Conservation (phyloP, 2,888 invertebrate genomes). For the Neocrepidodera transversa region DNA sequence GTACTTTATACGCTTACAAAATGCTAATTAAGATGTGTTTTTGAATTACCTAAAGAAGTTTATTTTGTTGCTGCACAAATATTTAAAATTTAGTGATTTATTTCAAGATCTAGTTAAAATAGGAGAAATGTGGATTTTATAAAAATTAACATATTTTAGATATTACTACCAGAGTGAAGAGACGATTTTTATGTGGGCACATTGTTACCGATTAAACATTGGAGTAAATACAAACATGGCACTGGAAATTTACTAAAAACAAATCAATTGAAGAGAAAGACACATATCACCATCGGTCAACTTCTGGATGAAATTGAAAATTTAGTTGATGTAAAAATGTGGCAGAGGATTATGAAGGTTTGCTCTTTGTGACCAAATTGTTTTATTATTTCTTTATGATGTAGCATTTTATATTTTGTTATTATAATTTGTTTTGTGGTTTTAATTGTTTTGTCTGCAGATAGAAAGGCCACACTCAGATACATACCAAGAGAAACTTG, state of each 20-base stretch:
- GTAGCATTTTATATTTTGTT: no score
- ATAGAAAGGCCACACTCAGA: slow-evolving; percentile 13
- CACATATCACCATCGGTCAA: slow-evolving; percentile 14
- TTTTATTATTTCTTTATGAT: neutral
- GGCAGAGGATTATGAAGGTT: slow-evolving; percentile 1
- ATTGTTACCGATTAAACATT: slow-evolving; percentile 32
- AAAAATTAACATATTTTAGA: slow-evolving; percentile 29
- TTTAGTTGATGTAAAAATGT: slow-evolving; percentile 26
- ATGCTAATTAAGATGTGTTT: slow-evolving; percentile 26
- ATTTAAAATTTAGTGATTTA: no score
- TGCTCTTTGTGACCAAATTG: no score
- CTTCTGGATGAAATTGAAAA: slow-evolving; percentile 24
- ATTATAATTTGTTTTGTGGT: no score
- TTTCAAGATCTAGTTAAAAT: no score
- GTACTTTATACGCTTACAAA: slow-evolving; percentile 15
- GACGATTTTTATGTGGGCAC: slow-evolving; percentile 33
- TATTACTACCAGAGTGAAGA: slow-evolving; percentile 36
- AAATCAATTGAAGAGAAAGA: slow-evolving; percentile 21
- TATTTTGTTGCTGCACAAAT: no score
- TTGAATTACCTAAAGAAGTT: slow-evolving; percentile 36
- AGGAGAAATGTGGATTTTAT: no score
- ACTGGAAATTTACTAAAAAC: slow-evolving; percentile 32
- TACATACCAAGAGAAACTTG: slow-evolving; percentile 25
- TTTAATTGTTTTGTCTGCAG: no score
- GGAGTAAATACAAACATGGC: slow-evolving; percentile 37